A percentile compares a stretch with the other conserved stretches of the same genome.
These are phyloP conservation scores for Aegithalos caudatus DNA, from an alignment of 2,113 vertebrate genomes.

Conservation along the genomic window DNA sequence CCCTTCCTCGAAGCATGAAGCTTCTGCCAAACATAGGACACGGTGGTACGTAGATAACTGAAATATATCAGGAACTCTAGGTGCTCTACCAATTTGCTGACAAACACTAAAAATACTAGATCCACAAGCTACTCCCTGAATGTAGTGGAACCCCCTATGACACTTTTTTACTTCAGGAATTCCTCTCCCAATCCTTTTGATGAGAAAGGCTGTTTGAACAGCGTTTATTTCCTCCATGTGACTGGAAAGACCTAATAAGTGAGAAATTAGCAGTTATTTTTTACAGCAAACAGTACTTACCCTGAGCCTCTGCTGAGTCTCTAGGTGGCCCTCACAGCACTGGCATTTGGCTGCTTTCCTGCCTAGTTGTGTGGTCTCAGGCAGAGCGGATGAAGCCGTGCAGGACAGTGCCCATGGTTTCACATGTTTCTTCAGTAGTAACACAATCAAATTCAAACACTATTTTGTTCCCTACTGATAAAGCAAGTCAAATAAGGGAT, in stretches of 20 bases:
- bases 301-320: neutral
- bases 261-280: neutral
- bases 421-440: neutral
- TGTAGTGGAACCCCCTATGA: neutral
- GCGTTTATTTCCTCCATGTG: neutral
- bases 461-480: neutral
- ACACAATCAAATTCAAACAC: neutral
- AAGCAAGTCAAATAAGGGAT: neutral
- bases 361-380: constrained; percentile 22
- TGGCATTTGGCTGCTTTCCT: constrained; percentile 23
- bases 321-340: neutral
- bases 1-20: neutral
- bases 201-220: neutral
- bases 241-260: neutral
- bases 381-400: neutral
- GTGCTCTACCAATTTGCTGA: neutral
- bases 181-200: neutral
- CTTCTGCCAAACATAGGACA: neutral
- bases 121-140: neutral
- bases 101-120: neutral
- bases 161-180: neutral
- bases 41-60: neutral
- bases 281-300: neutral
- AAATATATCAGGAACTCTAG: neutral
- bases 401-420: neutral